These are phyloP conservation scores for Arizona elegans DNA, from an alignment of 2,113 vertebrate species.

Conservation along the genomic window DNA sequence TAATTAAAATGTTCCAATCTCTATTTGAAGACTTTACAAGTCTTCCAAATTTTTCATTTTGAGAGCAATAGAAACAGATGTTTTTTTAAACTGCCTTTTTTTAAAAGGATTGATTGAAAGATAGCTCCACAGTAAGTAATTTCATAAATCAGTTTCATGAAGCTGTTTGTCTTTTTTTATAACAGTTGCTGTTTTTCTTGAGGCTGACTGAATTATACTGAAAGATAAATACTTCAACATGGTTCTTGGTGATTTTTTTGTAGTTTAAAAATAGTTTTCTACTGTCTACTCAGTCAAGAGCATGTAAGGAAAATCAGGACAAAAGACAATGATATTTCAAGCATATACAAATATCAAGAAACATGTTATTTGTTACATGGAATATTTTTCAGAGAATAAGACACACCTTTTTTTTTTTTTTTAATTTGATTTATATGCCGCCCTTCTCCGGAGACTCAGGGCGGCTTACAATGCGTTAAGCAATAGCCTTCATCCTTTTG, in stretches of 20 bases:
- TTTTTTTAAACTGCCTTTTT: background rate
- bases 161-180: background rate
- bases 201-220: background rate
- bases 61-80: background rate
- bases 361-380: background rate
- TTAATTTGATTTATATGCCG: too few species aligned
- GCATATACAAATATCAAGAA: background rate
- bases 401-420: too few species aligned
- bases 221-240: background rate
- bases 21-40: background rate
- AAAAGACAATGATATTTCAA: background rate
- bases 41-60: background rate
- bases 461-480: too few species aligned
- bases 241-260: background rate
- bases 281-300: background rate
- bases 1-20: background rate
- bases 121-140: background rate
- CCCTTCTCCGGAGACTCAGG: too few species aligned
- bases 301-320: background rate
- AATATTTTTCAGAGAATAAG: background rate
- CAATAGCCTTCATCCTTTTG: too few species aligned
- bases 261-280: background rate
- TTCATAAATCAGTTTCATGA: background rate
- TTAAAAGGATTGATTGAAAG: background rate
- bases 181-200: background rate